Percentiles rank a stretch among this genome's conserved stretches.
Evolutionary conservation across 2,888 invertebrate genomes (phyloP).

Genomic region (Rhimphoctona megacephalus): DNA sequence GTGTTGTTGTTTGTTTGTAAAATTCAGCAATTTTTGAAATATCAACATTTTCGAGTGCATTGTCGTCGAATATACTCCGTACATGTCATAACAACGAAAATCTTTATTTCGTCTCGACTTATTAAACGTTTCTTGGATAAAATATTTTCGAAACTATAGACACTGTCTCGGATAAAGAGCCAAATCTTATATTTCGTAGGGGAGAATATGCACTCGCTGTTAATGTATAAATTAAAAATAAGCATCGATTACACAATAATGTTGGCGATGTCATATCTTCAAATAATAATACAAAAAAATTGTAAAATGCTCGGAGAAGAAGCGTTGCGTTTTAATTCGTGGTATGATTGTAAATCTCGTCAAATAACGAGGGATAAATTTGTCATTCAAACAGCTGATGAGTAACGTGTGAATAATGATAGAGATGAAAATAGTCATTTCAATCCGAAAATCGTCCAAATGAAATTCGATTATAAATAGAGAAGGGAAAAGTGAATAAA

Average conservation of each 20-base stretch:
- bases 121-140: slow-evolving; percentile 40
- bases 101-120: slow-evolving; percentile 7
- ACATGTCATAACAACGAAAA: neutral
- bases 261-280: neutral
- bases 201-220: neutral
- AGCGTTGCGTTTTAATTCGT: neutral
- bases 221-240: neutral
- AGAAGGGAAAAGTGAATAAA: slow-evolving; percentile 47
- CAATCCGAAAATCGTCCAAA: slow-evolving; percentile 21
- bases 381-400: neutral
- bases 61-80: neutral
- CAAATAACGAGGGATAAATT: slow-evolving; percentile 50
- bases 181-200: slow-evolving; percentile 4
- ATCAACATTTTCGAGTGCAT: too few relatives aligned
- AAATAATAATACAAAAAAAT: slow-evolving; percentile 6
- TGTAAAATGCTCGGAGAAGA: neutral
- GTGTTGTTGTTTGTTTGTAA: too few relatives aligned
- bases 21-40: too few relatives aligned
- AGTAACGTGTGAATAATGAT: neutral
- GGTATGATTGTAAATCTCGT: slow-evolving; percentile 1
- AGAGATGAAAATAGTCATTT: slow-evolving; percentile 25
- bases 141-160: slow-evolving; percentile 21
- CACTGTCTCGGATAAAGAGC: slow-evolving; percentile 34
- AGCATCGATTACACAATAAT: slow-evolving; percentile 35
- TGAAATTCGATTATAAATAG: slow-evolving; percentile 52